Evolutionary conservation across 2,888 invertebrate species (phyloP), one percentile per base, ranked within the genome.

Genomic region (Drosophila mettleri): DNA sequence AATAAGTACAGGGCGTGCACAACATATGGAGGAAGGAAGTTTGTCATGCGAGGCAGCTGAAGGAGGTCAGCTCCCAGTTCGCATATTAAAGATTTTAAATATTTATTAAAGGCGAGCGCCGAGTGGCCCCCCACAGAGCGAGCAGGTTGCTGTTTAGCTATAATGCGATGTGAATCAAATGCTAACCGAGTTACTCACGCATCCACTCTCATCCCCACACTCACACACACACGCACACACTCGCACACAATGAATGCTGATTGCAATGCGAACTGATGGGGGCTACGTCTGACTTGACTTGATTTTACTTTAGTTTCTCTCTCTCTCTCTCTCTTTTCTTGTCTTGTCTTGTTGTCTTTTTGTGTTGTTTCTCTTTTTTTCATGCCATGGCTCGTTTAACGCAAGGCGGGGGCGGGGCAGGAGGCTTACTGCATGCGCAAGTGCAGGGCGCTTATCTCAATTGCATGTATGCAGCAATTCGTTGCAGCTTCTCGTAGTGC

Each of bases 401-500:
- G 45, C 46, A 14, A 36, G 33, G 18, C n/a, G 22, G 9, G 14
- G 29, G 9, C 6, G n/a, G n/a, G 24, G 34, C 1, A 6, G 12
- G 12, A 0, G 12, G 45, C 9, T 18, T 45, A 54, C 63, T 45
- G 63, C 63, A 46, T 54, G 52, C 46, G 53, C 57, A 54, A 53
- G 67, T 51, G 62, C 68, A 51, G 72, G 74, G 75, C 74, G 82
- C 79, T 77, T 81, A 79, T 74, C 79, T 84, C 76, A 83, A 86
- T 85, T 80, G 86, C 74, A 78, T 70, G 76, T 58, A 70, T 81
- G 84, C 84, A 86, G 74, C 80, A 86, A 78, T 74, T 75, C 69
- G 63, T 66, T 64, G 78, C 80, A 78, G 61, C 55, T 53, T 60
- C 46, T 60, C 39, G 39, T 52, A n/a, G 20, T 45, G 54, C 29